Percentiles rank a stretch among this genome's conserved stretches.
Conservation (phyloP, 2,797 vertebrate genomes). For the Carapus acus region DNA sequence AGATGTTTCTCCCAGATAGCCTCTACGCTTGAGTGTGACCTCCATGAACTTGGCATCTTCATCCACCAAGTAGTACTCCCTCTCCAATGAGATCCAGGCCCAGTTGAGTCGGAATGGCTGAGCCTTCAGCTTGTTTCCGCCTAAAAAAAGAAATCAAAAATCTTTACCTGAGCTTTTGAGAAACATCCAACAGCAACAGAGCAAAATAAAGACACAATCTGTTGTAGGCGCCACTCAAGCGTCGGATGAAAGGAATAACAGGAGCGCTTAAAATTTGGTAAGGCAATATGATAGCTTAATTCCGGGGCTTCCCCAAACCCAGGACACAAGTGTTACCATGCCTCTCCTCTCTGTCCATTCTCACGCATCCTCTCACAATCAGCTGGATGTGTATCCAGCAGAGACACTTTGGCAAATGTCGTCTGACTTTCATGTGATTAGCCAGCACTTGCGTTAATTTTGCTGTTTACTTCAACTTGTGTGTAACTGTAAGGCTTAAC, state of each 20-base stretch:
- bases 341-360: slow-evolving; percentile 24
- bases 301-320: slow-evolving; percentile 32
- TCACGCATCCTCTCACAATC: not conserved
- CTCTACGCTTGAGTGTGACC: slow-evolving; percentile 76
- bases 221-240: slow-evolving; percentile 33
- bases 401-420: not conserved
- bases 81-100: slow-evolving; percentile 88
- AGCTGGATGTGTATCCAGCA: not conserved
- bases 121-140: slow-evolving; percentile 76
- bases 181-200: slow-evolving; percentile 12
- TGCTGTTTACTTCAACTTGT: no score
- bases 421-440: no score
- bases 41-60: slow-evolving; percentile 80
- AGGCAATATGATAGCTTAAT: slow-evolving; percentile 56
- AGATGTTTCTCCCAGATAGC: slow-evolving; percentile 81
- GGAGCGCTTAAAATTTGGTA: slow-evolving; percentile 44
- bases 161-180: slow-evolving; percentile 17
- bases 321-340: slow-evolving; percentile 17
- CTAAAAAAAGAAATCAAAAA: slow-evolving; percentile 57
- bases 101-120: slow-evolving; percentile 82
- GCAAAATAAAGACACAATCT: slow-evolving; percentile 18
- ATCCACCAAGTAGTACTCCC: slow-evolving; percentile 75
- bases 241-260: slow-evolving; percentile 40
- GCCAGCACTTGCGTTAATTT: no score
- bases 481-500: no score